A percentile compares a stretch with the other conserved stretches of the same genome.
phyloP scores from a whole-genome alignment of 2,888 invertebrate species.

The Pristionchus entomophagus region DNA sequence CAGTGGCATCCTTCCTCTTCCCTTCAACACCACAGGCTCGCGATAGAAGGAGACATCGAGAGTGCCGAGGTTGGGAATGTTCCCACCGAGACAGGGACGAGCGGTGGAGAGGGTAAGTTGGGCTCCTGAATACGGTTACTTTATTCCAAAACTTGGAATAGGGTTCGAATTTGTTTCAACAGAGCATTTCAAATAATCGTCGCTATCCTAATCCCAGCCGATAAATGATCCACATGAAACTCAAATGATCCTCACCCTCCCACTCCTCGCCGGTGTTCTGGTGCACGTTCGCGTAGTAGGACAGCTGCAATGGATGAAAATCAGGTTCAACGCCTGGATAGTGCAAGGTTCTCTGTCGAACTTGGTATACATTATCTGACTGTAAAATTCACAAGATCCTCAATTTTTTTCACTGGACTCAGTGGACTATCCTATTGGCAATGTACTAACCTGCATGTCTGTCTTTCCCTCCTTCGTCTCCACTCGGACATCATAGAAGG shows the following conservation, averaged over 20 bases:
- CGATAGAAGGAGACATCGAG: slow-evolving; percentile 64
- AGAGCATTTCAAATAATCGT: background rate
- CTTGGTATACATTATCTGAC: too few species aligned
- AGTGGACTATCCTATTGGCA: too few species aligned
- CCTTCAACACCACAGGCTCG: slow-evolving; percentile 31
- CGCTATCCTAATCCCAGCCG: background rate
- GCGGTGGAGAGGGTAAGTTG: slow-evolving; percentile 65
- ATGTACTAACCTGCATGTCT: slow-evolving; percentile 35
- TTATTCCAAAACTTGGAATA: too few species aligned
- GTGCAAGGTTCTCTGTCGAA: too few species aligned
- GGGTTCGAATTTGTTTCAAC: too few species aligned
- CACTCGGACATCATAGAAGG: slow-evolving; percentile 71
- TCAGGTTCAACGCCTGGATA: too few species aligned
- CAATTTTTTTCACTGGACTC: too few species aligned
- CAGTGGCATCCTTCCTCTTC: too few species aligned
- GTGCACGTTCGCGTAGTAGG: slow-evolving; percentile 76
- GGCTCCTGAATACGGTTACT: slow-evolving; percentile 74
- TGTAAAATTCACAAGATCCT: too few species aligned
- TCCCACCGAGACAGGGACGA: slow-evolving; percentile 65
- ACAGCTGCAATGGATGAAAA: slow-evolving; percentile 60
- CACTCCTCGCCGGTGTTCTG: slow-evolving; percentile 78
- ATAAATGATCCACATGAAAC: slow-evolving; percentile 50
- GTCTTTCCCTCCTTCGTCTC: slow-evolving; percentile 53
- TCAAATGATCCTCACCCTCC: slow-evolving; percentile 60
- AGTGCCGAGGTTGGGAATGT: slow-evolving; percentile 69